These are phyloP conservation scores for Nowickia ferox DNA, from an alignment of 2,888 invertebrate genomes.

Conservation along the genomic window DNA sequence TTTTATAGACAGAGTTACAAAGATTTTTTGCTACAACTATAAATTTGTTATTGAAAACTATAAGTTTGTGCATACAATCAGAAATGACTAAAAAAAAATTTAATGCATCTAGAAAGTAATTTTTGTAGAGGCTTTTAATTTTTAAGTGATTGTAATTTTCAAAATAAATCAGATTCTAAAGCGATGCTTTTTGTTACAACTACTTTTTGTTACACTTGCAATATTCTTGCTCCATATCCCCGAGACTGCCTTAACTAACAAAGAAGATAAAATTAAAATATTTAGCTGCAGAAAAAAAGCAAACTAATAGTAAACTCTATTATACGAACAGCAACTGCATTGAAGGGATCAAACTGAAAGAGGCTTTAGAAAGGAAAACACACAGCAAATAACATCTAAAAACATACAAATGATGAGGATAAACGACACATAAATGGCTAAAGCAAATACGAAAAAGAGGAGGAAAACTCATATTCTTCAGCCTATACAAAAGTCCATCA, in stretches of 20 bases:
- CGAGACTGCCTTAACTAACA: slow-evolving; percentile 64
- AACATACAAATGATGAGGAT: slow-evolving; percentile 69
- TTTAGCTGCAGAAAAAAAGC: slow-evolving; percentile 3
- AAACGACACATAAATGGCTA: slow-evolving; percentile 71
- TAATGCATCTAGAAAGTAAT: too few relatives aligned
- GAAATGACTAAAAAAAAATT: too few relatives aligned
- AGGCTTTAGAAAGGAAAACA: slow-evolving; percentile 47
- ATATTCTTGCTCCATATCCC: not conserved
- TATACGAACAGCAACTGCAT: slow-evolving; percentile 64
- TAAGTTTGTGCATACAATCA: too few relatives aligned
- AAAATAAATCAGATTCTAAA: not conserved
- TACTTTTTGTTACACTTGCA: slow-evolving; percentile 13
- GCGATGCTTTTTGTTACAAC: not conserved
- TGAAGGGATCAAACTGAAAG: slow-evolving; percentile 67
- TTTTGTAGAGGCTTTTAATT: too few relatives aligned
- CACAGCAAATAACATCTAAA: slow-evolving; percentile 25
- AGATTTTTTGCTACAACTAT: not conserved
- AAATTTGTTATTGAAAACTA: not conserved
- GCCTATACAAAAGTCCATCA: slow-evolving; percentile 62
- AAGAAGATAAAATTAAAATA: slow-evolving; percentile 54
- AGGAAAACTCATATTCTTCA: slow-evolving; percentile 54
- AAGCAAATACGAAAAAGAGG: slow-evolving; percentile 63
- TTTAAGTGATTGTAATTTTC: too few relatives aligned
- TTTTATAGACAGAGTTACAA: slow-evolving; percentile 28
- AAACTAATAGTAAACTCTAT: slow-evolving; percentile 59